Base-by-base conservation (phyloP, 2,888 invertebrate genomes). In the Aspidapion aeneum region DNA sequence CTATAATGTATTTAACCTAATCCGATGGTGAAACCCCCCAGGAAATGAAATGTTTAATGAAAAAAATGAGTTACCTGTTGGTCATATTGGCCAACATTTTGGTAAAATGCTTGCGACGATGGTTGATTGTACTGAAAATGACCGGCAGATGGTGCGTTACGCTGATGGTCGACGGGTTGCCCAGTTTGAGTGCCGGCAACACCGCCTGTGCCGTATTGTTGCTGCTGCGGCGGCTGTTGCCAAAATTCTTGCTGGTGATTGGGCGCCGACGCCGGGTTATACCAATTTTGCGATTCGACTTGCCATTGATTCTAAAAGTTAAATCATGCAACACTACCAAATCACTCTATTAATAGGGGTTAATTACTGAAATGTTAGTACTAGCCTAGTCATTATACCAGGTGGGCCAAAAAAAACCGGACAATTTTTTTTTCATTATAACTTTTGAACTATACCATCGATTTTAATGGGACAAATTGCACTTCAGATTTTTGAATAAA, bases 201-300 rank as follows among this genome's bases (percentile, higher is more conserved):
- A 54, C 18, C n/a, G n/a, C n/a, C n/a, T n/a, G n/a, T n/a, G n/a
- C n/a, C n/a, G 35, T 68, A 58, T 60, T 57, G 22, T 67, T 68
- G 56, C 61, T 65, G 18, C 66, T 68, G 56, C 61, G 65, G 18
- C 2, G 63, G 65, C 55, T 65, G 69, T 62, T 66, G 70, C 71
- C 69, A 72, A 65, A 71, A 71, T 21, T 73, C 71, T 50, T 70
- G 82, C 18, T 64, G 58, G 20, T 70, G 82, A 9, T 56, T 18
- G 17, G 67, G 66, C 7, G 67, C 69, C 80, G 75, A 60, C 79
- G 60, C 66, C 54, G 71, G 74, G 50, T 64, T 81, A 68, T 84
- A 83, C 77, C 79, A 79, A 62, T 82, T 83, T 79, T 80, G 54
- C 69, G 70, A 2, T 58, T 51, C 51, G 62, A 69, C 81, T 68